phyloP scores from a whole-genome alignment of 1,140 invertebrate species.

The Parasteatoda tepidariorum region DNA sequence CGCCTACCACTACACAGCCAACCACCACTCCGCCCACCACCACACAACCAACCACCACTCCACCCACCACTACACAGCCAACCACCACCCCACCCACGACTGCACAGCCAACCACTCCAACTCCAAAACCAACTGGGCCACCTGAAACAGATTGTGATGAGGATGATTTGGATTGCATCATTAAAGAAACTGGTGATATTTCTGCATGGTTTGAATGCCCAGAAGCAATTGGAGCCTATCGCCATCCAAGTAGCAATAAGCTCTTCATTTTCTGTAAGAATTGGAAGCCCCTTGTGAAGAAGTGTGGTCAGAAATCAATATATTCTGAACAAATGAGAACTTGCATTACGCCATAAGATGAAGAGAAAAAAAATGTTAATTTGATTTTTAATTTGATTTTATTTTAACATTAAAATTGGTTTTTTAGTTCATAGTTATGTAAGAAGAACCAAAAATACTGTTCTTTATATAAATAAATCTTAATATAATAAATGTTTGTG shows the following conservation, averaged over 20 bases:
- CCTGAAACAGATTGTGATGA: constrained; percentile 35
- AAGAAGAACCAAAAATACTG: too few species aligned
- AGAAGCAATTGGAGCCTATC: constrained; percentile 36
- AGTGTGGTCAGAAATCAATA: constrained; percentile 39
- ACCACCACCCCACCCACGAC: background rate
- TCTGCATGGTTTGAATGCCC: constrained; percentile 36
- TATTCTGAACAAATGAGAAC: constrained; percentile 13
- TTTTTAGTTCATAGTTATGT: too few species aligned
- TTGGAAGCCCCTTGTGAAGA: constrained; percentile 29
- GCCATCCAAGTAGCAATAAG: constrained; percentile 33
- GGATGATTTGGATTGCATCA: constrained; percentile 45
- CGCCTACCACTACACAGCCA: background rate
- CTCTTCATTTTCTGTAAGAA: constrained; percentile 44
- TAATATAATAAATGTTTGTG: background rate
- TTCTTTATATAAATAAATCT: too few species aligned
- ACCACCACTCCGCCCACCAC: background rate
- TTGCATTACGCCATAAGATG: constrained; percentile 5
- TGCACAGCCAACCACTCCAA: background rate
- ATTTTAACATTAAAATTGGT: background rate
- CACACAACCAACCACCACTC: background rate
- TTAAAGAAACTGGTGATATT: constrained; percentile 29
- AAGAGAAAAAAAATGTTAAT: background rate
- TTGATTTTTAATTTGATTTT: background rate
- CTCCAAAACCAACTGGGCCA: background rate
- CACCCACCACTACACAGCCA: background rate